Conservation (phyloP, 1,140 invertebrate genomes). For the Dermatophagoides farinae region DNA sequence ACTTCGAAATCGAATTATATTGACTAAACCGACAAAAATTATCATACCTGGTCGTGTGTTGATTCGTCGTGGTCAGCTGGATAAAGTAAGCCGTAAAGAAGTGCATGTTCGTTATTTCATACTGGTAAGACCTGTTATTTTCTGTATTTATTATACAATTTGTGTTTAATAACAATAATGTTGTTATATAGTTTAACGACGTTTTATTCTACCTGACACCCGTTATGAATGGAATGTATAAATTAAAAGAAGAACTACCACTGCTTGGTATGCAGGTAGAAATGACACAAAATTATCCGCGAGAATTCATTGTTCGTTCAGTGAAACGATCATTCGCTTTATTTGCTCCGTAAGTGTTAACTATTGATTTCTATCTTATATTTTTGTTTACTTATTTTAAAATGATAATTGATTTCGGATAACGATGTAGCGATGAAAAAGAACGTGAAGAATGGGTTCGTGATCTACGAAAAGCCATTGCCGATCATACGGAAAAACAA, state of each 20-base stretch:
- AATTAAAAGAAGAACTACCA: conserved; percentile 37
- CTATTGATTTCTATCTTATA: too few relatives aligned
- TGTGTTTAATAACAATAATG: neutral
- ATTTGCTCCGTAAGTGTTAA: conserved; percentile 29
- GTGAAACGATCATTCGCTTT: conserved; percentile 44
- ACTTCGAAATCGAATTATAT: conserved; percentile 10
- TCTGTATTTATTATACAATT: conserved; percentile 10
- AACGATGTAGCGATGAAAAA: conserved; percentile 27
- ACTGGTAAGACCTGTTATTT: conserved; percentile 32
- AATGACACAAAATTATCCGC: conserved; percentile 27
- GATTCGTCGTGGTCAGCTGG: conserved; percentile 44
- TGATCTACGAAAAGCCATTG: conserved; percentile 38
- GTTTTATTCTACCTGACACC: conserved; percentile 40
- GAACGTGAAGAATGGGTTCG: conserved; percentile 46
- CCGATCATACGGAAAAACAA: conserved; percentile 33
- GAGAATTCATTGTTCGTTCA: conserved; percentile 39
- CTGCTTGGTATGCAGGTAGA: conserved; percentile 40
- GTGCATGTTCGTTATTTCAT: conserved; percentile 46
- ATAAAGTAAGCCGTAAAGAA: conserved; percentile 42
- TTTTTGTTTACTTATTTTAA: conserved; percentile 29
- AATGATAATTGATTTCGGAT: conserved; percentile 18
- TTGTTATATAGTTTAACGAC: conserved; percentile 40
- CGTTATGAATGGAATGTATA: conserved; percentile 21
- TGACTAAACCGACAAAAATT: neutral
- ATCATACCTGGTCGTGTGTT: conserved; percentile 30